These are phyloP conservation scores for Drosophila falleni DNA, from an alignment of 2,888 invertebrate species.

Conservation along the genomic window DNA sequence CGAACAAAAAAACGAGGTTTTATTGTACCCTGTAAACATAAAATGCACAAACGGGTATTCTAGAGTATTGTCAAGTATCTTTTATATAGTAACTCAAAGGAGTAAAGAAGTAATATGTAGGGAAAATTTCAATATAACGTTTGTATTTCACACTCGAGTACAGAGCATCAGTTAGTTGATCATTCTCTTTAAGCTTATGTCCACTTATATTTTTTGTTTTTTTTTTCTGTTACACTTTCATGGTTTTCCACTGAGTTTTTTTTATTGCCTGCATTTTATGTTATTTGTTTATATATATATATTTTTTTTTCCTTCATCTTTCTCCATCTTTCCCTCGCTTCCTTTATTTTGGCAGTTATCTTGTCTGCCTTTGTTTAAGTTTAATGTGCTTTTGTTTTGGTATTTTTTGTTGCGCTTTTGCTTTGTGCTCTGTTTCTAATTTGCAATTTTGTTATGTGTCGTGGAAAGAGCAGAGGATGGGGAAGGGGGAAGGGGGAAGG, in stretches of 20 bases:
- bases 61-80: background rate
- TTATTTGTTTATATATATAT: conserved; percentile 59
- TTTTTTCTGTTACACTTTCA: conserved; percentile 62
- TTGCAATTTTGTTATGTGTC: conserved; percentile 82
- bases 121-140: background rate
- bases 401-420: conserved; percentile 48
- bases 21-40: conserved; percentile 38
- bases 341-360: conserved; percentile 59
- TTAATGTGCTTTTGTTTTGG: conserved; percentile 66
- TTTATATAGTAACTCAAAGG: too few relatives aligned
- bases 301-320: conserved; percentile 19
- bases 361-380: conserved; percentile 59
- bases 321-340: background rate
- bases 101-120: background rate
- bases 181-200: background rate
- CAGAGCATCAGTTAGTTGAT: conserved; percentile 1
- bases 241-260: conserved; percentile 66
- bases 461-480: conserved; percentile 37
- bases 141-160: background rate
- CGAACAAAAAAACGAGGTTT: conserved; percentile 53
- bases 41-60: background rate
- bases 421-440: conserved; percentile 74
- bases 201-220: conserved; percentile 30
- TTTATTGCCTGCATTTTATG: conserved; percentile 74
- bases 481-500: background rate